Conservation (phyloP, 2,797 vertebrate species). For the Choloepus didactylus region DNA sequence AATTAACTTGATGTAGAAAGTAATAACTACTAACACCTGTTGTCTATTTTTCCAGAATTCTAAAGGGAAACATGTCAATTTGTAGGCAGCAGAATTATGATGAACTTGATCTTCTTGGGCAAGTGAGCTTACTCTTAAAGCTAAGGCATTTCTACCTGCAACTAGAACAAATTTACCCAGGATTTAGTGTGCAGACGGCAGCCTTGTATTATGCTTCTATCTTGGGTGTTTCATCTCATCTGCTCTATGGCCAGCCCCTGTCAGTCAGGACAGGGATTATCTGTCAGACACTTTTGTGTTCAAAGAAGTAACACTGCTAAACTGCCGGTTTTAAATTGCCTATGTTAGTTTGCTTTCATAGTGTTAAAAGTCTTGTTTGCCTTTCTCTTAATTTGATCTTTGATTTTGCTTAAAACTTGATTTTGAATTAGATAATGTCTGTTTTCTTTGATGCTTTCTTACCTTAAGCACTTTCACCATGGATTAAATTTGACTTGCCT, state of each 20-base stretch:
- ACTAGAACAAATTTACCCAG: not conserved
- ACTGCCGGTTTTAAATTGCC: fast-evolving
- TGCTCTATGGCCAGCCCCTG: too few species aligned
- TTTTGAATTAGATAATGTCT: not conserved
- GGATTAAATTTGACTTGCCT: not conserved
- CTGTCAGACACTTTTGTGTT: not conserved
- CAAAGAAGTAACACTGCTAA: too few species aligned
- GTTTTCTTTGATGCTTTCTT: not conserved
- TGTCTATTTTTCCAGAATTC: not conserved
- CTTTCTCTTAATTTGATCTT: not conserved
- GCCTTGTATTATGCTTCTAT: fast-evolving
- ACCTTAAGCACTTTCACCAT: not conserved
- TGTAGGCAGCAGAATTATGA: not conserved
- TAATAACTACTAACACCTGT: fast-evolving
- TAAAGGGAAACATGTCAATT: not conserved
- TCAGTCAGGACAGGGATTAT: fast-evolving
- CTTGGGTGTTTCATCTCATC: not conserved
- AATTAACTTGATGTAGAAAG: not conserved
- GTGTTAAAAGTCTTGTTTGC: not conserved
- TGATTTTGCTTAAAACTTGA: conserved; percentile 15
- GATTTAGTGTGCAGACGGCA: not conserved
- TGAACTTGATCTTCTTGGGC: not conserved
- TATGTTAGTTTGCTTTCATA: not conserved
- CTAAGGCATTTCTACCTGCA: not conserved
- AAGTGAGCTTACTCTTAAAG: too few species aligned